Evolutionary conservation across 1,140 invertebrate species (phyloP).

Genomic region (Onthophagus taurus): DNA sequence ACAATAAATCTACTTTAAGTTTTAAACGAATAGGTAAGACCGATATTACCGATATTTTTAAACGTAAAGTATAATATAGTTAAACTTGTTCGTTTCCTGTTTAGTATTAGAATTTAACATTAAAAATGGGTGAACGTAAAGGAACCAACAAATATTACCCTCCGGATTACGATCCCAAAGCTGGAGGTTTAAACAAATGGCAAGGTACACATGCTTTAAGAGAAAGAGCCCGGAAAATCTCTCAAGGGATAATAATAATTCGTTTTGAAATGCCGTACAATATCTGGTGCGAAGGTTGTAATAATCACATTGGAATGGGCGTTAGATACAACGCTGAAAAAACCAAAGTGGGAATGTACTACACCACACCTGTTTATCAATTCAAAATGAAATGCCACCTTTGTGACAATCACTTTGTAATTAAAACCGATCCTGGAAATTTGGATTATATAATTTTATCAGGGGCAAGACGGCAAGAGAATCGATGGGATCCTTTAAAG

Average conservation of each 20-base stretch:
- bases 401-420: slow-evolving; percentile 97
- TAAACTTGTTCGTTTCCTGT: too few species aligned
- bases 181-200: slow-evolving; percentile 89
- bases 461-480: slow-evolving; percentile 92
- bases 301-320: slow-evolving; percentile 98
- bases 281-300: slow-evolving; percentile 97
- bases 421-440: slow-evolving; percentile 97
- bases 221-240: slow-evolving; percentile 88
- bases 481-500: slow-evolving; percentile 93
- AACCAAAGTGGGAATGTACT: slow-evolving; percentile 97
- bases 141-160: slow-evolving; percentile 97
- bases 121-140: slow-evolving; percentile 92
- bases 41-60: too few species aligned
- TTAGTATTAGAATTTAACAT: too few species aligned
- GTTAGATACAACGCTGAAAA: slow-evolving; percentile 99
- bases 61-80: too few species aligned
- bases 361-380: slow-evolving; percentile 94
- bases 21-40: too few species aligned
- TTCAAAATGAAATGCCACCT: slow-evolving; percentile 99
- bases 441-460: slow-evolving; percentile 93
- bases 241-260: slow-evolving; percentile 95
- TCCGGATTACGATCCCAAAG: slow-evolving; percentile 92
- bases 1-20: too few species aligned
- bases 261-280: slow-evolving; percentile 99
- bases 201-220: slow-evolving; percentile 87